Evolutionary conservation across 1,140 invertebrate species (phyloP), one percentile per base, ranked within the genome.

Genomic region (Drosophila truncata): DNA sequence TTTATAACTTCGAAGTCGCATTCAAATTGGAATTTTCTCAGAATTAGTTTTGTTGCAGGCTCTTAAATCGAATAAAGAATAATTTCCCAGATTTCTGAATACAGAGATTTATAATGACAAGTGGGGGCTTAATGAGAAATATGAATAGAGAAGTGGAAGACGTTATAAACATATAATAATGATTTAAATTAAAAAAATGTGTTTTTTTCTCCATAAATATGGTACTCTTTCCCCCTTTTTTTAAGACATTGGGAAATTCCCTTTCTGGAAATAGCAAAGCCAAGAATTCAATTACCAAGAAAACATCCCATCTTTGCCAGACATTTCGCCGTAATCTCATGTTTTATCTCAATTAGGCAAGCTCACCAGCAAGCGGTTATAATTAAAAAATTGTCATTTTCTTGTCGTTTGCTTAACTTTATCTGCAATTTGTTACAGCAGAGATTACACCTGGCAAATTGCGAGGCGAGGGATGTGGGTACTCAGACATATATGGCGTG

Each of bases 371-470:
- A 27, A 67, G 55, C 69, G 64, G 66, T 80, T 62, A 88, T 87
- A 87, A 87, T 87, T 87, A 87, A 87, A 87, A 87, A 87, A 78
- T 84, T 87, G 84, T 87, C 84, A 66, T 80, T 80, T 83, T 83
- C 44, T 61, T 88, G 77, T 84, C 80, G 84, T 88, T 87, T 80
- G 84, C 80, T 88, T 84, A 88, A 75, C 73, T 84, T 87, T 87
- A 84, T 87, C 85, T 80, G 67, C 47, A 64, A 74, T 79, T 80
- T 75, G 70, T 77, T 87, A 86, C 79, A 86, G 54, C 78, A 27
- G 55, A 87, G 84, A 87, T 87, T 87, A 87, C 85, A 90, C 80
- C 78, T 87, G 73, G 73, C 67, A 75, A 84, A 80, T 78, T 83
- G 67, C 20, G 50, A 10, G 42, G 23, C 8, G 16, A 4, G 16